Evolutionary conservation across 2,113 vertebrate species (phyloP).

Genomic region (Panthera uncia): DNA sequence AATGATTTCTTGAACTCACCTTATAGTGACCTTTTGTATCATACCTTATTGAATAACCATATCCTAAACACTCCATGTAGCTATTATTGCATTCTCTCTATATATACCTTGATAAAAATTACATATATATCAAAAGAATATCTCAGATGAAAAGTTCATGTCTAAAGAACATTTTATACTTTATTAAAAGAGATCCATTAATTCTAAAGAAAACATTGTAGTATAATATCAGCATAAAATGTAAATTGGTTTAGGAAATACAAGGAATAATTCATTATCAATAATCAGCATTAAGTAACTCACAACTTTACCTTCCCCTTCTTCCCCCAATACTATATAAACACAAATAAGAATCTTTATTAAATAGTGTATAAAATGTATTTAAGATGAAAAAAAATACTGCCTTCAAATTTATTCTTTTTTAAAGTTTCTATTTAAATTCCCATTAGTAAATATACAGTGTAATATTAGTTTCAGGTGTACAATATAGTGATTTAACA

Average conservation of each 20-base stretch:
- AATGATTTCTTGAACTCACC: slow-evolving; percentile 62
- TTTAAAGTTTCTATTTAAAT: neutral
- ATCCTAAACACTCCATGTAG: neutral
- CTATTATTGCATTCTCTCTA: neutral
- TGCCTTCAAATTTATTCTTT: neutral
- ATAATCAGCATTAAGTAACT: neutral
- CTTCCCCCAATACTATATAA: neutral
- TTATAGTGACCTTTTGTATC: slow-evolving; percentile 34
- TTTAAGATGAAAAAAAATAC: neutral
- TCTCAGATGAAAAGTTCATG: neutral
- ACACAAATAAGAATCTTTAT: neutral
- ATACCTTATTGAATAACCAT: neutral
- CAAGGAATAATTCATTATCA: neutral
- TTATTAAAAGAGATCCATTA: neutral
- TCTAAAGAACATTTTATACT: slow-evolving; percentile 2
- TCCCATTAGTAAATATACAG: neutral
- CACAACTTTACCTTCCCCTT: neutral
- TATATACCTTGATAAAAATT: neutral
- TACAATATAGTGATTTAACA: neutral
- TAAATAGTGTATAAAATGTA: neutral
- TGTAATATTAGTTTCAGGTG: neutral
- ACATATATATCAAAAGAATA: neutral
- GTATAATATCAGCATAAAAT: neutral
- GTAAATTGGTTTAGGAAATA: slow-evolving; percentile 1
- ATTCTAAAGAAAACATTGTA: slow-evolving; percentile 3